Evolutionary conservation across 2,113 vertebrate genomes (phyloP).

Genomic region (Trematomus loennbergii): DNA sequence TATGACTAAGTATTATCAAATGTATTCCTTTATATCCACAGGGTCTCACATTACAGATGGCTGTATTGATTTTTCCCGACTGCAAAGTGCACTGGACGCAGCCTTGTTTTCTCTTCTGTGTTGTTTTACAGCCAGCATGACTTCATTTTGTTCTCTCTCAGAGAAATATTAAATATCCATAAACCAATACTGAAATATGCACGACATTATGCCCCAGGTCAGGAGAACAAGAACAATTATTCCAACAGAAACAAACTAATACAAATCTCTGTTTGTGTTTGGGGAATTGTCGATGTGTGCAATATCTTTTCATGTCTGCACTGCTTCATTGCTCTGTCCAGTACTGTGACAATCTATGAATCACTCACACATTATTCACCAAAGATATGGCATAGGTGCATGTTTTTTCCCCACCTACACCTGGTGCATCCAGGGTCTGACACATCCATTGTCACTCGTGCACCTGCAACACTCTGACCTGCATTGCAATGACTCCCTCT

Average conservation of each 20-base stretch:
- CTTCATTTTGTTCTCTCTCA: conserved; percentile 29
- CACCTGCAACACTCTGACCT: conserved; percentile 75
- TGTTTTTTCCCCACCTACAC: conserved; percentile 57
- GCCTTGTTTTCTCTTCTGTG: conserved; percentile 30
- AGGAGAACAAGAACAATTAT: conserved; percentile 14
- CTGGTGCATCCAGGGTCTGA: conserved; percentile 68
- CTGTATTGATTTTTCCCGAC: conserved; percentile 73
- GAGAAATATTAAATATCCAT: conserved; percentile 55
- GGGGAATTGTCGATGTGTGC: conserved; percentile 15
- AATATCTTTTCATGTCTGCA: conserved; percentile 44
- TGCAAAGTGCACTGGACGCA: conserved; percentile 61
- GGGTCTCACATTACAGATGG: conserved; percentile 73
- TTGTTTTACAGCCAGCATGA: conserved; percentile 46
- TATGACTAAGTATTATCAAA: conserved; percentile 80
- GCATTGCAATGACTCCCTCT: conserved; percentile 77
- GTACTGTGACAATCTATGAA: conserved; percentile 15
- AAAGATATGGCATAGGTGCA: conserved; percentile 48
- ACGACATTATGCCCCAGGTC: conserved; percentile 7
- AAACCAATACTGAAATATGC: conserved; percentile 31
- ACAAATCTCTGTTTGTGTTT: conserved; percentile 29
- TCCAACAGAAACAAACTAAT: conserved; percentile 16
- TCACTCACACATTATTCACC: conserved; percentile 64
- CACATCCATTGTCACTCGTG: conserved; percentile 74
- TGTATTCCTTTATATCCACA: conserved; percentile 69
- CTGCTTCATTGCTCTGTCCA: conserved; percentile 47